Percentiles rank a stretch among this genome's conserved stretches.
These are phyloP conservation scores for Microplitis mediator DNA, from an alignment of 1,140 invertebrate genomes.

Conservation along the genomic window DNA sequence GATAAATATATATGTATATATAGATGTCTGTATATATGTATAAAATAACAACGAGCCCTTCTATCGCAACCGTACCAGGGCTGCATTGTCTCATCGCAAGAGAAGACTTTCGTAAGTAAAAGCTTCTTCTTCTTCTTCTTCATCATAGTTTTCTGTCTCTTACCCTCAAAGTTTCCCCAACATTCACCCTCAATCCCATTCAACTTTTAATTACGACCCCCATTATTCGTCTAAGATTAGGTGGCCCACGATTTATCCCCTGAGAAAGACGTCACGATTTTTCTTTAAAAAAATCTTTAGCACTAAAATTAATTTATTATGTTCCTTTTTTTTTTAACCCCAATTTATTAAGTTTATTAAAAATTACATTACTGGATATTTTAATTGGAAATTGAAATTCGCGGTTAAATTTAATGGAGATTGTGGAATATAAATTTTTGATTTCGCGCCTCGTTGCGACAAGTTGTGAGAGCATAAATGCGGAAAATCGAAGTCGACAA, in stretches of 20 bases:
- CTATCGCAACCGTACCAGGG: background rate
- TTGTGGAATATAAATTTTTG: constrained; percentile 10
- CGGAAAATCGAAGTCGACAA: constrained; percentile 8
- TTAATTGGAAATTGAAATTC: too few relatives aligned
- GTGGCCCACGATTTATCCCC: constrained; percentile 10
- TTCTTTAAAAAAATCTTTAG: constrained; percentile 5
- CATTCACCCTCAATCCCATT: constrained; percentile 25
- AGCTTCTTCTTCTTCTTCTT: constrained; percentile 7
- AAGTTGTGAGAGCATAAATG: background rate
- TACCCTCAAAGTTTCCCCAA: constrained; percentile 5
- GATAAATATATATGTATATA: too few relatives aligned
- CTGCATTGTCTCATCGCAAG: constrained; percentile 20
- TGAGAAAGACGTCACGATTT: constrained; percentile 6
- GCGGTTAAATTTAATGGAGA: too few relatives aligned
- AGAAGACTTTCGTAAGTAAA: background rate
- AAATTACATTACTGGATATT: background rate
- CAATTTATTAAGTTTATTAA: background rate
- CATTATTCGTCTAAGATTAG: constrained; percentile 40
- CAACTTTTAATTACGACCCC: constrained; percentile 47
- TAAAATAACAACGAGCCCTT: too few relatives aligned
- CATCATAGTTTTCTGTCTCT: constrained; percentile 1
- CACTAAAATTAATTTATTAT: background rate
- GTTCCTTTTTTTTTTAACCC: too few relatives aligned
- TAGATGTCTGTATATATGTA: too few relatives aligned
- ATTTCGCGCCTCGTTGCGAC: background rate